A percentile compares a stretch with the other conserved stretches of the same genome.
phyloP scores from a whole-genome alignment of 2,797 vertebrate genomes.

The Enteromius argenteus region DNA sequence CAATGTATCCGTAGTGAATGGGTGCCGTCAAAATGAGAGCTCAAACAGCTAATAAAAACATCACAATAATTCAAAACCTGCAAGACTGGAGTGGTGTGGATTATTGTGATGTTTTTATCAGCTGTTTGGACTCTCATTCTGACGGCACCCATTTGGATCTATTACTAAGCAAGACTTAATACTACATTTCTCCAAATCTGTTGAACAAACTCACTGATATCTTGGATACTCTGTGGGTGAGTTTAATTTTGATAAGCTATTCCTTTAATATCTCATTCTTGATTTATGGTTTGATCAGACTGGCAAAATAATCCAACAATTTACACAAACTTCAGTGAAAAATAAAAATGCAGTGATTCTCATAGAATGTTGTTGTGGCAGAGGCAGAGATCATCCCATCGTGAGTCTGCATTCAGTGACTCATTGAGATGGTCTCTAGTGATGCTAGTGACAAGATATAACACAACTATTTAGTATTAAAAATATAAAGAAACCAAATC shows the following conservation, averaged over 20 bases:
- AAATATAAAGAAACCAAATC: constrained; percentile 28
- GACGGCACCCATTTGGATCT: background rate
- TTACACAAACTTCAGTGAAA: background rate
- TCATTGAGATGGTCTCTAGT: background rate
- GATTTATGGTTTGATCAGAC: background rate
- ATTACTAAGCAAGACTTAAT: background rate
- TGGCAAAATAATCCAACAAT: background rate
- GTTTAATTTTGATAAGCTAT: background rate
- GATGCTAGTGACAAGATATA: constrained; percentile 2
- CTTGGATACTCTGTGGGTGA: background rate
- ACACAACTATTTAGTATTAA: background rate
- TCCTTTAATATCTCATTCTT: background rate
- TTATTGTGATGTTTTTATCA: background rate
- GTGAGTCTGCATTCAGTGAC: background rate
- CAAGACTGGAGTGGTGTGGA: background rate
- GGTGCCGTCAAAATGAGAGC: background rate
- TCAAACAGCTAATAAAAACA: background rate
- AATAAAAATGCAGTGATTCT: background rate
- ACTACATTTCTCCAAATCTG: background rate
- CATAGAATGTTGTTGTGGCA: background rate
- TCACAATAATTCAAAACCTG: background rate
- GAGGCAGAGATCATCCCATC: background rate
- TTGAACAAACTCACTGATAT: background rate
- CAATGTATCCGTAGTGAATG: background rate
- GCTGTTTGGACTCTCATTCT: background rate